Evolutionary conservation across 2,113 vertebrate genomes (phyloP).

Genomic region (Seriola quinqueradiata): DNA sequence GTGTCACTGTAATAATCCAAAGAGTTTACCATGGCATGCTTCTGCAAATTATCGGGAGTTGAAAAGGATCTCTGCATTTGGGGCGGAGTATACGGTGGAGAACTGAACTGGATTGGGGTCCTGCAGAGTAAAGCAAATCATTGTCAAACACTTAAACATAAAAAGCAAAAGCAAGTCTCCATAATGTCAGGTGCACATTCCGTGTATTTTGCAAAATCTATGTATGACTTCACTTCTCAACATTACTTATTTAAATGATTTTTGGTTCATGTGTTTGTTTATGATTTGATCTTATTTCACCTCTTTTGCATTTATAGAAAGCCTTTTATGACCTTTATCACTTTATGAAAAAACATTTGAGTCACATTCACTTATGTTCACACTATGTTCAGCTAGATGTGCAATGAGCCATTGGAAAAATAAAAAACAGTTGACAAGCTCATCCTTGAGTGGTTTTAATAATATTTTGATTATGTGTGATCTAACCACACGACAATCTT

Average conservation of each 20-base stretch:
- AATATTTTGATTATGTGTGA: no score
- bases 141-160: background rate
- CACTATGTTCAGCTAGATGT: background rate
- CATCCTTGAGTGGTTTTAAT: no score
- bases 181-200: background rate
- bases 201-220: background rate
- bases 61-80: conserved; percentile 84
- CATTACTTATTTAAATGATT: background rate
- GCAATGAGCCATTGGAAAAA: background rate
- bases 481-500: no score
- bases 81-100: conserved; percentile 69
- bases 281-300: background rate
- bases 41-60: conserved; percentile 88
- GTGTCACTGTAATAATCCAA: background rate
- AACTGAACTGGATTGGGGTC: conserved; percentile 69
- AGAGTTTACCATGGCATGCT: conserved; percentile 87
- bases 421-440: background rate
- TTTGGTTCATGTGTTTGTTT: background rate
- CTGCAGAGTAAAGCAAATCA: conserved; percentile 61
- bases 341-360: no score
- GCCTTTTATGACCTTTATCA: no score
- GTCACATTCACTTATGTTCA: background rate
- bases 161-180: background rate
- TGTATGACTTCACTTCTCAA: background rate
- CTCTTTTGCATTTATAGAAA: no score